A percentile compares a stretch with the other conserved stretches of the same genome.
These are phyloP conservation scores for Lagopus leucura DNA, from an alignment of 2,113 vertebrate genomes.

Conservation along the genomic window DNA sequence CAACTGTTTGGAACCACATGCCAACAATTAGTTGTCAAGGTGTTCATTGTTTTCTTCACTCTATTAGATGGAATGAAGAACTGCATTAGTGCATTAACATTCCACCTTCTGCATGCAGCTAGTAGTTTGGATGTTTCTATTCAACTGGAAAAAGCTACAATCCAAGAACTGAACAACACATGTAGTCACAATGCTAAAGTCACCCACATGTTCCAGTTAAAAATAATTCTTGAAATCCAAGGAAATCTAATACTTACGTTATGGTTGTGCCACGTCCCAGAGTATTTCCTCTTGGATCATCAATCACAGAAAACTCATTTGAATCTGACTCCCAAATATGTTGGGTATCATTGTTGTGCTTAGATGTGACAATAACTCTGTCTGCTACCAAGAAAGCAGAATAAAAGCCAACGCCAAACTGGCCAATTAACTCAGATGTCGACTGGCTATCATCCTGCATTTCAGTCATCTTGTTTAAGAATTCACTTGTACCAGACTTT, in stretches of 20 bases:
- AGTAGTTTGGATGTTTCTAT: not conserved
- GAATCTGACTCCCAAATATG: conserved; percentile 99
- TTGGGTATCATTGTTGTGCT: conserved; percentile 96
- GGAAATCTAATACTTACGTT: conserved; percentile 82
- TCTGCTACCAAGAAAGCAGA: conserved; percentile 98
- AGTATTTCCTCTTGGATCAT: conserved; percentile 93
- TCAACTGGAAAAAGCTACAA: not conserved
- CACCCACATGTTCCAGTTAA: not conserved
- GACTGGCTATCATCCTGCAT: conserved; percentile 91
- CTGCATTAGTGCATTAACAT: not conserved
- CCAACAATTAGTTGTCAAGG: not conserved
- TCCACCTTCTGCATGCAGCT: not conserved
- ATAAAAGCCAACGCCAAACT: conserved; percentile 99
- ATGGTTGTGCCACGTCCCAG: conserved; percentile 95
- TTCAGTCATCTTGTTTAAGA: conserved; percentile 94
- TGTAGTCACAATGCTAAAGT: not conserved
- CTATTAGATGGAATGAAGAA: not conserved
- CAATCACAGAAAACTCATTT: conserved; percentile 92
- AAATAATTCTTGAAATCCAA: not conserved
- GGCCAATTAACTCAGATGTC: conserved; percentile 97
- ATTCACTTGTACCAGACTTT: conserved; percentile 98
- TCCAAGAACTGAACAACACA: not conserved
- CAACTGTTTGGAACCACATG: not conserved
- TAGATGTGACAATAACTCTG: conserved; percentile 96
- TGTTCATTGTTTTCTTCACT: not conserved